Conservation (phyloP, 2,888 invertebrate species). For the Silvanus unidentatus region DNA sequence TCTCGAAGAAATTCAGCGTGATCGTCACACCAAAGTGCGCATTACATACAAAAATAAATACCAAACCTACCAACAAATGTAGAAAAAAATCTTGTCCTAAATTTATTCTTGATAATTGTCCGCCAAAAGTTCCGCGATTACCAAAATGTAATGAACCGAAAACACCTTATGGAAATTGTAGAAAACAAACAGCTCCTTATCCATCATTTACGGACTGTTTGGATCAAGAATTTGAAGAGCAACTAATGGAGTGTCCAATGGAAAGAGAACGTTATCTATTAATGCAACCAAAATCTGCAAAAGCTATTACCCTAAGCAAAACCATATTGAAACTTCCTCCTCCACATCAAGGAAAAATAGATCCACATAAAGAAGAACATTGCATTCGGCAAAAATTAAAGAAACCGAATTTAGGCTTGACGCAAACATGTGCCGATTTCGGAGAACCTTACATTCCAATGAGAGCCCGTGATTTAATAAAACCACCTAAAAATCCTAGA, state of each 20-base stretch:
- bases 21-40: too few species aligned
- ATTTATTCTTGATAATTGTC: slow-evolving; percentile 7
- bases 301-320: too few species aligned
- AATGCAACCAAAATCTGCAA: slow-evolving; percentile 28
- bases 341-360: slow-evolving; percentile 22
- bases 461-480: slow-evolving; percentile 18
- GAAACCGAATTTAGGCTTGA: slow-evolving; percentile 19
- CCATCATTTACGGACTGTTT: slow-evolving; percentile 28
- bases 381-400: slow-evolving; percentile 26
- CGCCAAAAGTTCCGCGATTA: slow-evolving; percentile 1
- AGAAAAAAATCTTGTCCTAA: not conserved
- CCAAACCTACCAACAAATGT: not conserved
- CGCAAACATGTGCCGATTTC: slow-evolving; percentile 25
- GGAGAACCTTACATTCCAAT: slow-evolving; percentile 20
- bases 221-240: slow-evolving; percentile 22
- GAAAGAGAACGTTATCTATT: slow-evolving; percentile 15
- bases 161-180: not conserved
- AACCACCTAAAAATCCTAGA: not conserved
- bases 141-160: not conserved
- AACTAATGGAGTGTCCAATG: slow-evolving; percentile 27
- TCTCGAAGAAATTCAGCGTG: too few species aligned
- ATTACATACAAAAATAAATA: not conserved
- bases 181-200: slow-evolving; percentile 19
- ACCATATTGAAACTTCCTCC: slow-evolving; percentile 18
- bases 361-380: slow-evolving; percentile 24